Evolutionary conservation across 2,888 invertebrate genomes (phyloP), one percentile per base, ranked within the genome.

Genomic region (Phengaris arion): DNA sequence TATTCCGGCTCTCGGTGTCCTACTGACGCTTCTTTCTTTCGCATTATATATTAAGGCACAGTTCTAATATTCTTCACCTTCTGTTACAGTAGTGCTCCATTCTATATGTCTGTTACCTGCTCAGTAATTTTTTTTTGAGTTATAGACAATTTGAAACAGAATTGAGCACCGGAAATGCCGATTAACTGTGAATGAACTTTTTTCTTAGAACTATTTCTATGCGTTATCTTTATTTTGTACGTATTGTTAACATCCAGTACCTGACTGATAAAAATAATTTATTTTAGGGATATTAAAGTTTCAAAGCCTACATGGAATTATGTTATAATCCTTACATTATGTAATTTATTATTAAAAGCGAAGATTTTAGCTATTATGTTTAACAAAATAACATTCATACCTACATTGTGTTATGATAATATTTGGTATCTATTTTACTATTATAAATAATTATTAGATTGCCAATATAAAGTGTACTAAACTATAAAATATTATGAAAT

Each of bases 161-260:
- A 64, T 35, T 12, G 64, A 64, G 6, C 45, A 13, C 64, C 64
- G 64, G 64, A 64, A 64, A 64, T 64, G 35, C 64, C 35, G 45
- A 64, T 64, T 64, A 64, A 9, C 10, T 35, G 35, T 64, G 35
- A 45, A 64, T 64, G 6, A 64, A 64, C 12, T 64, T 45, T 22
- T 52, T 64, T 64, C 64, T 64, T 64, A 64, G 64, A 64, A 35
- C 59, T 22, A 13, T 55, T 55, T n/a, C 55, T 55, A 35, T 64
- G 64, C 12, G 6, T 45, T 22, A 4, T 59, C 22, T 22, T 6
- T 8, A 15, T 59, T 59, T 59, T 22, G 1, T 22, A 22, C 6
- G 22, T 59, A 22, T 59, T 57, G 57, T 57, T 57, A 57, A 8
- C 15, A 15, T 15, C 6, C 7, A 5, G 10, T 59, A 59, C 59